phyloP scores from a whole-genome alignment of 2,888 invertebrate genomes.

The Parapristionchus giblindavisi region DNA sequence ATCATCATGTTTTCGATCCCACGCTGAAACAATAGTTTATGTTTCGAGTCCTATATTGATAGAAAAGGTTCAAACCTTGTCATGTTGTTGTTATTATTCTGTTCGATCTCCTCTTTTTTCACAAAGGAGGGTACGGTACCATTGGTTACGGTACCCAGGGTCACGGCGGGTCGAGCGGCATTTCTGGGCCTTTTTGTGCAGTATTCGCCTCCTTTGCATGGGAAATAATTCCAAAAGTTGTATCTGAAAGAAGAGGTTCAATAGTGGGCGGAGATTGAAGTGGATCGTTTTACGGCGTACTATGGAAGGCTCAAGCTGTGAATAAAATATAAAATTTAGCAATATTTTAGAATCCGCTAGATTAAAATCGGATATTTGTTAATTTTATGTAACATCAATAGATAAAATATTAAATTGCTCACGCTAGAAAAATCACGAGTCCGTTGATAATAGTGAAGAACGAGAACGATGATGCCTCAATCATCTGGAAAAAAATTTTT shows the following conservation, averaged over 20 bases:
- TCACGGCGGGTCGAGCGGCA: background rate
- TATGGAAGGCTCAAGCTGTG: no score
- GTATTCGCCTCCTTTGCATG: slow-evolving; percentile 8
- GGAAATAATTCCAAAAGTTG: slow-evolving; percentile 27
- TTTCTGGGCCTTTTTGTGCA: background rate
- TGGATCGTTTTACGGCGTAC: background rate
- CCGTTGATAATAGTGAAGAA: background rate
- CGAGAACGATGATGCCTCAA: background rate
- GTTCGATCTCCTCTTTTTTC: background rate
- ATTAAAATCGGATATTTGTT: no score
- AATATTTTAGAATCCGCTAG: no score
- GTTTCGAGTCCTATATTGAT: no score
- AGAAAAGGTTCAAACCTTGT: no score
- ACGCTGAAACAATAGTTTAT: no score
- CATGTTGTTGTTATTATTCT: no score
- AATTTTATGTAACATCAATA: no score
- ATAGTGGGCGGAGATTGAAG: background rate
- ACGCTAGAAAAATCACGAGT: background rate
- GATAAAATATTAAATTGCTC: no score
- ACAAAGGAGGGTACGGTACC: background rate
- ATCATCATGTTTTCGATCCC: no score
- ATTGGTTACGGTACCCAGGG: no score
- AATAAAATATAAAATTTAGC: no score
- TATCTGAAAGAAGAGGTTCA: slow-evolving; percentile 1
- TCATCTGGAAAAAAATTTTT: background rate